Evolutionary conservation across 2,797 vertebrate species (phyloP).

Genomic region (Triplophysa yarkandensis): DNA sequence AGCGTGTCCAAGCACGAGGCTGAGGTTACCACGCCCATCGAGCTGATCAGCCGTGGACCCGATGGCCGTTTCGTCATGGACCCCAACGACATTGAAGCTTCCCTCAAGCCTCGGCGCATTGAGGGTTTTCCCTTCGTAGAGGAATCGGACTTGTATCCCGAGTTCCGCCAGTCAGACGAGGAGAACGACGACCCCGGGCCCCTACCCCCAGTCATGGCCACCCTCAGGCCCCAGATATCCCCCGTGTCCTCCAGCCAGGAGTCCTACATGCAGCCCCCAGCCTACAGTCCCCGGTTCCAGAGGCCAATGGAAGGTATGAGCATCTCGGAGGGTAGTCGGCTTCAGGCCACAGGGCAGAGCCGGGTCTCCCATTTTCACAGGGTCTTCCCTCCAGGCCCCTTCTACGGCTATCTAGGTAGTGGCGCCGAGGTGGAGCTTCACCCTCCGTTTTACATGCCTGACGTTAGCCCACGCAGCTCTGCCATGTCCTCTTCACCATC

Average conservation of each 20-base stretch:
- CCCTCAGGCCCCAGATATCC: constrained; percentile 93
- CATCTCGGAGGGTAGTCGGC: constrained; percentile 83
- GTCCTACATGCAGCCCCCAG: constrained; percentile 95
- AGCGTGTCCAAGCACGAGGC: constrained; percentile 96
- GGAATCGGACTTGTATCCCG: constrained; percentile 98
- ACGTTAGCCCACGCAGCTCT: constrained; percentile 95
- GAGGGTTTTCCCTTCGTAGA: constrained; percentile 98
- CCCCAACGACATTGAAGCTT: constrained; percentile 75
- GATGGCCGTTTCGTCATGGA: constrained; percentile 97
- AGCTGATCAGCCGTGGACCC: constrained; percentile 95
- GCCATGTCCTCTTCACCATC: constrained; percentile 93
- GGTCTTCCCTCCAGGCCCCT: constrained; percentile 92
- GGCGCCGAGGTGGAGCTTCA: constrained; percentile 86
- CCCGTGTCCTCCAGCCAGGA: constrained; percentile 98
- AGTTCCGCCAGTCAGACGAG: constrained; percentile 98
- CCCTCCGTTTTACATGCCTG: constrained; percentile 97
- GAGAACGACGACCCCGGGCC: constrained; percentile 93
- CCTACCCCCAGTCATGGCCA: constrained; percentile 89
- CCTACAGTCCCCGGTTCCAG: constrained; percentile 96
- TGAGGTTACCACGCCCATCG: constrained; percentile 95
- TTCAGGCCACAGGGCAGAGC: constrained; percentile 93
- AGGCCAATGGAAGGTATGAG: constrained; percentile 90
- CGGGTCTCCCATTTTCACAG: constrained; percentile 84
- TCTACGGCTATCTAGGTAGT: constrained; percentile 96
- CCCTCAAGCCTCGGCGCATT: constrained; percentile 87